Conservation (phyloP, 2,797 vertebrate species). For the Sebastes minor region DNA sequence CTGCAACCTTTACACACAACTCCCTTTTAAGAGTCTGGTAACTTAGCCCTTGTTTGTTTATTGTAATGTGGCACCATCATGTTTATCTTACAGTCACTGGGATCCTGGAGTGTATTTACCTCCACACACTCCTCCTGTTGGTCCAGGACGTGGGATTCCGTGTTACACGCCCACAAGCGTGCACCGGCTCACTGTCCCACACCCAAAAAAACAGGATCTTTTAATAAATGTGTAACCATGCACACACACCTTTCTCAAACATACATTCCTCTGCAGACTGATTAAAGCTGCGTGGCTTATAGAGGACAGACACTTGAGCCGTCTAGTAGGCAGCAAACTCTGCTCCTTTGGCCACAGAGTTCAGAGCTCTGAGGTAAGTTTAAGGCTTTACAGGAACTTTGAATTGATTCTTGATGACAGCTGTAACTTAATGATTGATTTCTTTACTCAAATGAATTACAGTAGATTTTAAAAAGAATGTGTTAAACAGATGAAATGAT, state of each 20-base stretch:
- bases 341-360: neutral
- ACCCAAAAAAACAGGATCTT: constrained; percentile 85
- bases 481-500: neutral
- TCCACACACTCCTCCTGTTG: constrained; percentile 47
- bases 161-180: constrained; percentile 70
- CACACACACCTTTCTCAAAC: constrained; percentile 87
- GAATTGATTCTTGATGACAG: neutral
- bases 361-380: constrained; percentile 55
- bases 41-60: constrained; percentile 52
- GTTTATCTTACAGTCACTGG: constrained; percentile 57
- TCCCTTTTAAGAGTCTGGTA: neutral
- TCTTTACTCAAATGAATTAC: neutral
- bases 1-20: neutral
- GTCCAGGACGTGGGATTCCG: constrained; percentile 73
- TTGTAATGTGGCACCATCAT: constrained; percentile 24
- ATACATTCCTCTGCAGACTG: constrained; percentile 76
- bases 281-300: constrained; percentile 75
- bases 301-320: constrained; percentile 38
- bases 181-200: constrained; percentile 68
- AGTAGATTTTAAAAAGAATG: neutral
- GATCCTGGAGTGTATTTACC: constrained; percentile 79
- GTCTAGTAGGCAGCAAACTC: constrained; percentile 11
- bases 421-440: neutral
- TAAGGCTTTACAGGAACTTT: neutral
- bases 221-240: constrained; percentile 83